Evolutionary conservation across 1,140 invertebrate species (phyloP), one percentile per base, ranked within the genome.

Genomic region (Mycetomoellerius zeteki): DNA sequence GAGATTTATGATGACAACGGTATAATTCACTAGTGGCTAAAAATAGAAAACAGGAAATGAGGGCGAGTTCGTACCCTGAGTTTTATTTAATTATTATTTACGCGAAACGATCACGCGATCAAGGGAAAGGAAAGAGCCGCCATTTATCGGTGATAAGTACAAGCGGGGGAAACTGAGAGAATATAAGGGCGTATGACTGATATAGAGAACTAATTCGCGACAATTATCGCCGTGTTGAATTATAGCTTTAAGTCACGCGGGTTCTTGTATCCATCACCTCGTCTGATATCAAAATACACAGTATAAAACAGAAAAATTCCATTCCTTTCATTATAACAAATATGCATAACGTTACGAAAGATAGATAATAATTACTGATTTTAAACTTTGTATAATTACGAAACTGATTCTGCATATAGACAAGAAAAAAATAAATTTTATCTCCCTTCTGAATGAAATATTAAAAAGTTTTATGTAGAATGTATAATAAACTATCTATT

Each of bases 61-160:
- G 73, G 71, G 80, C 64, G 85, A 88, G 80, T 86, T 90, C 54
- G 89, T 85, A 78, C 85, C 67, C 77, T 58, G 88, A 81, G 78
- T 90, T 91, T 90, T 87, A 76, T 92, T 94, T 93, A 94, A 94
- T 94, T 94, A 92, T 94, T 94, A 94, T 94, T 94, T 94, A 94
- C 93, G 92, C 88, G 85, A 81, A 85, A 89, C 90, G 91, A 93
- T 94, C 93, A 94, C 93, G 93, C 93, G 88, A 89, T 92, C 82
- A 52, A 60, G 37, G 56, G 65, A 47, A 56, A 37, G 10, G 75
- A 62, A 50, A 56, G 65, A 78, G 19, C 33, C 19, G 16, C 21
- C 10, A 30, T n/a, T 60, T 52, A n/a, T 30, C 30, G 65, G 19
- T 12, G 43, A 71, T 67, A 47, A 67, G 24, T 62, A 50, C 54